A percentile compares a stretch with the other conserved stretches of the same genome.
Conservation (phyloP, 2,888 invertebrate genomes). For the Aproaerema taeniolella region DNA sequence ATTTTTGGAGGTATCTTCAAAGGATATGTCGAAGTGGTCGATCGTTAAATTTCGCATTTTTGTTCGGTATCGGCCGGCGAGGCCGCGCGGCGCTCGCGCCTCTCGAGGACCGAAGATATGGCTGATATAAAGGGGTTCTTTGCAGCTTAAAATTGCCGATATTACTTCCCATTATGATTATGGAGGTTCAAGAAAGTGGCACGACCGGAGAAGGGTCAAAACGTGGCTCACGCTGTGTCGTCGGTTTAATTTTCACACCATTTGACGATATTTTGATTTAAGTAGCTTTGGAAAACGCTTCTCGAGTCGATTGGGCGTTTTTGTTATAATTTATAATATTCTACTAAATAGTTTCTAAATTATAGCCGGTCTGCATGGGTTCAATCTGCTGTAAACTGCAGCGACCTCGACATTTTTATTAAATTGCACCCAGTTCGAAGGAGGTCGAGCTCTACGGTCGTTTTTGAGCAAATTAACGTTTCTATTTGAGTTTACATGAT, state of each 20-base stretch:
- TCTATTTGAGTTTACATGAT: no score
- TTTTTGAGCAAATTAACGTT: no score
- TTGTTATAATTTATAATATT: no score
- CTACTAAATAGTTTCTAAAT: no score
- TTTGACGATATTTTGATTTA: constrained; percentile 37
- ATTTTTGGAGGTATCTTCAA: constrained; percentile 37
- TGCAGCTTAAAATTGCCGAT: constrained; percentile 54
- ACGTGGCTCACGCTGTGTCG: constrained; percentile 37
- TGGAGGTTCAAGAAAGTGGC: constrained; percentile 61
- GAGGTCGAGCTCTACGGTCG: no score
- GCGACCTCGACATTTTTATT: no score
- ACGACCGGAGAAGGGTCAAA: constrained; percentile 41
- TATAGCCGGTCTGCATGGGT: no score
- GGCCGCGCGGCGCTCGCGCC: constrained; percentile 18
- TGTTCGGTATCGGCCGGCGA: constrained; percentile 18
- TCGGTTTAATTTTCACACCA: constrained; percentile 50
- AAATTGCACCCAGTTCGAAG: no score
- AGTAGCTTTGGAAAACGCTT: no score
- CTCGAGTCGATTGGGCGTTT: no score
- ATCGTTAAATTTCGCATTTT: constrained; percentile 45
- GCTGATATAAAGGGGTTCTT: constrained; percentile 47
- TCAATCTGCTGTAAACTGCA: no score
- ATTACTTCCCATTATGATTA: constrained; percentile 62
- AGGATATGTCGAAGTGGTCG: constrained; percentile 19
- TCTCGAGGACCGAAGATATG: constrained; percentile 37